Base-by-base conservation (phyloP, 2,113 vertebrate species). In the Cichladusa arquata region DNA sequence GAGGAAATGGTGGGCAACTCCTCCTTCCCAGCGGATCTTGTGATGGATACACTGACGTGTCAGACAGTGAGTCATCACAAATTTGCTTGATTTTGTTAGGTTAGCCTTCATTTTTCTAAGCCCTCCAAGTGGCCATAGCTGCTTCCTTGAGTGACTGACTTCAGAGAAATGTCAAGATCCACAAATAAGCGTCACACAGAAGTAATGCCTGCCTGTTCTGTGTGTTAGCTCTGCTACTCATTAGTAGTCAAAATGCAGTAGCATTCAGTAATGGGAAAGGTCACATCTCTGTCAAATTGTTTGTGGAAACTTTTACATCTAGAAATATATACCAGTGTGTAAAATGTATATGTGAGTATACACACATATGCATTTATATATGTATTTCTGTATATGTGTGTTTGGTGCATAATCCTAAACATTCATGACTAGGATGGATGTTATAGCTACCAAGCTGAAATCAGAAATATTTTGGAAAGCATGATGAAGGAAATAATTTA, bases 11-110 rank as follows among this genome's bases (percentile, higher is more conserved):
- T 42, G 19, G 53, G 13, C 45, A 88, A 74, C 51, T 66, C 44
- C 19, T 82, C 36, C 34, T 88, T 90, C 51, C 58, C 65, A 48
- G 33, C 0, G 8, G 73, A 69, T 78, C 76, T 73, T 89, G 53
- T 2, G 7, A 77, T 7, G 23, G 50, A 44, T 66, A 44, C 9
- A 5, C 51, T 86, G 81, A 82, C 33, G 54, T 56, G 34, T 70
- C 87, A 95, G 92, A 80, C 62, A 62, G 64, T 94, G 94, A 95
- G 47, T 94, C 85, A 96, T 54, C 74, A 71, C 36, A 77, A 72
- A 54, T 77, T 83, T 50, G 3, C 62, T 71, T 56, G 47, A 87
- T 67, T 93, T 81, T 86, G 13, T 90, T 89, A 51, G 17, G 51
- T 62, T 86, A 70, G 34, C 22, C 45, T 86, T 51, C 56, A 19